Percentiles rank a stretch among this genome's conserved stretches.
Conservation (phyloP, 1,140 invertebrate genomes). For the Phortica variegata region DNA sequence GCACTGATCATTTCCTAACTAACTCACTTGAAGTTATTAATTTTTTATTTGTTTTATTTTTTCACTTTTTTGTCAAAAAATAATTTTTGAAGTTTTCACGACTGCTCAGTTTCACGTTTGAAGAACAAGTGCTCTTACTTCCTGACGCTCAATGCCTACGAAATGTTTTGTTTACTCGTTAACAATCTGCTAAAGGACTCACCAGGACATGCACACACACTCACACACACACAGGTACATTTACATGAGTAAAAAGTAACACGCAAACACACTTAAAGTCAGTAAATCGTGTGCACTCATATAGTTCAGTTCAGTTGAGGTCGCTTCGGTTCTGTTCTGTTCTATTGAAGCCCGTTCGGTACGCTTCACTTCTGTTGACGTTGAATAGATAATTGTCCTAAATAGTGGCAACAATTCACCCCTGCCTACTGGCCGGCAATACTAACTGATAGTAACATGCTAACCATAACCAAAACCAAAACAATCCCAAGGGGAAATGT, state of each 20-base stretch:
- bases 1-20: neutral
- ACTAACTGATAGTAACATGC: neutral
- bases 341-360: too few species aligned
- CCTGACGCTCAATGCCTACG: slow-evolving; percentile 35
- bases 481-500: slow-evolving; percentile 50
- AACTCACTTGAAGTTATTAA: neutral
- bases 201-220: slow-evolving; percentile 31
- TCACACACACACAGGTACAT: slow-evolving; percentile 11
- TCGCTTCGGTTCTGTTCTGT: too few species aligned
- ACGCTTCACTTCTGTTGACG: too few species aligned
- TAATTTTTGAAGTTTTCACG: slow-evolving; percentile 19
- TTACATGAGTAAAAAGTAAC: slow-evolving; percentile 16
- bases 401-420: slow-evolving; percentile 40
- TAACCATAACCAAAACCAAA: slow-evolving; percentile 15
- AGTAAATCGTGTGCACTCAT: slow-evolving; percentile 54
- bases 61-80: slow-evolving; percentile 22
- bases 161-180: slow-evolving; percentile 51
- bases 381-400: slow-evolving; percentile 55
- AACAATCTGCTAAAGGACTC: slow-evolving; percentile 52
- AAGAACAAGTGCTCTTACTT: slow-evolving; percentile 47
- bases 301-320: slow-evolving; percentile 17
- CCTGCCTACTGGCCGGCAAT: slow-evolving; percentile 9
- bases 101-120: slow-evolving; percentile 47
- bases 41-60: neutral
- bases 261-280: slow-evolving; percentile 52